Conservation (phyloP, 2,888 invertebrate genomes). For the Trilocha varians region DNA sequence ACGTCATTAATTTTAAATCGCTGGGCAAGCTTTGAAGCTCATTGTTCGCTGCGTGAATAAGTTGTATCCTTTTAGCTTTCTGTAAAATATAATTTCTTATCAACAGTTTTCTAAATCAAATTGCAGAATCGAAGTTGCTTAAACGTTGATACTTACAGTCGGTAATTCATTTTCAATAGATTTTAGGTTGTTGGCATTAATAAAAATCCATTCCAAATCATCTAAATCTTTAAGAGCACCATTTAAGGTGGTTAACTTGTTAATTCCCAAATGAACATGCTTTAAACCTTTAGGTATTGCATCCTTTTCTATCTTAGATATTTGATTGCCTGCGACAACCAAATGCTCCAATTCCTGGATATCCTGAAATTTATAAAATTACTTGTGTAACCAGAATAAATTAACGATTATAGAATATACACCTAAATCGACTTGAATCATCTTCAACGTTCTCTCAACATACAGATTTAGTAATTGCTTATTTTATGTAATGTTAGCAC, state of each 20-base stretch:
- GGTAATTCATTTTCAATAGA: conserved; percentile 85
- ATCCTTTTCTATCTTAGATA: conserved; percentile 80
- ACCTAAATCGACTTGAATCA: too few relatives aligned
- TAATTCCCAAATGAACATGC: conserved; percentile 82
- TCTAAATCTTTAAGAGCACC: conserved; percentile 83
- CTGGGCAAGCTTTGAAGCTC: conserved; percentile 79
- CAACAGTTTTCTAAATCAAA: too few relatives aligned
- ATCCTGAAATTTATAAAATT: conserved; percentile 32
- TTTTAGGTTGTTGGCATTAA: conserved; percentile 83
- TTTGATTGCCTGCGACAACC: conserved; percentile 82
- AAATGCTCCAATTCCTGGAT: conserved; percentile 77
- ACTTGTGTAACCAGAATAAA: too few relatives aligned
- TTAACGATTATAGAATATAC: too few relatives aligned
- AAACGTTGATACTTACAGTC: conserved; percentile 50
- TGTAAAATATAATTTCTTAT: conserved; percentile 23
- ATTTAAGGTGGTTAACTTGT: conserved; percentile 81
- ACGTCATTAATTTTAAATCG: conserved; percentile 79
- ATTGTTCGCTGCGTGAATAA: conserved; percentile 84
- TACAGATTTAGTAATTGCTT: too few relatives aligned
- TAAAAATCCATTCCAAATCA: conserved; percentile 83
- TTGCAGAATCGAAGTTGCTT: too few relatives aligned
- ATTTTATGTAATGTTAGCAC: too few relatives aligned
- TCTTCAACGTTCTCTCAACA: too few relatives aligned
- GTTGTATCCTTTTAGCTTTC: conserved; percentile 76
- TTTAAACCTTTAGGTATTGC: conserved; percentile 80